phyloP scores from a whole-genome alignment of 2,113 vertebrate genomes.

The Seriola dumerili region DNA sequence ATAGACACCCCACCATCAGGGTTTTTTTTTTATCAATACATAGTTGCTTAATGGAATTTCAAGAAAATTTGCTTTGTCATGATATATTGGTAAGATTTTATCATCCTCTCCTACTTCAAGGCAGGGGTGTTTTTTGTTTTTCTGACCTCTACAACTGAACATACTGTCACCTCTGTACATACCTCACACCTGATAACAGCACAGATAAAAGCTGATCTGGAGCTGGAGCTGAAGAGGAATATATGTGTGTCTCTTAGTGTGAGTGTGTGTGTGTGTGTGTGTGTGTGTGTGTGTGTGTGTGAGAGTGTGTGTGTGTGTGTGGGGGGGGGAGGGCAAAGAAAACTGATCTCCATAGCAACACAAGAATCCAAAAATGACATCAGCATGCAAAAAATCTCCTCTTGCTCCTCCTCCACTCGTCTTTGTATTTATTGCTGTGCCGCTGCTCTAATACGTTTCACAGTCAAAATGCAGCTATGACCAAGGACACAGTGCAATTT shows the following conservation, averaged over 20 bases:
- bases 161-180: conserved; percentile 49
- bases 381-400: conserved; percentile 30
- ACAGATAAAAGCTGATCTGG: conserved; percentile 31
- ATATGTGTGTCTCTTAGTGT: not conserved
- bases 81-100: not conserved
- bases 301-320: conserved; percentile 14
- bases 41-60: not conserved
- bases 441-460: not conserved
- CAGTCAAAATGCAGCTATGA: not conserved
- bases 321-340: not conserved
- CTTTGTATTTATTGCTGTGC: conserved; percentile 27
- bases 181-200: conserved; percentile 67
- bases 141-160: not conserved
- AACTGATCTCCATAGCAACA: conserved; percentile 54
- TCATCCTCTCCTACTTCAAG: not conserved
- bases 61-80: not conserved
- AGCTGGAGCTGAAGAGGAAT: not conserved
- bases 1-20: not conserved
- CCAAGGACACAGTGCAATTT: not conserved
- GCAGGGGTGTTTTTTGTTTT: not conserved
- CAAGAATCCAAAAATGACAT: conserved; percentile 41
- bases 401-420: not conserved
- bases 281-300: conserved; percentile 23
- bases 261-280: conserved; percentile 18
- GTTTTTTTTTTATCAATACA: conserved; percentile 6